Percentiles rank a stretch among this genome's conserved stretches.
These are phyloP conservation scores for Nanorana parkeri DNA, from an alignment of 2,113 vertebrate genomes.

Conservation along the genomic window DNA sequence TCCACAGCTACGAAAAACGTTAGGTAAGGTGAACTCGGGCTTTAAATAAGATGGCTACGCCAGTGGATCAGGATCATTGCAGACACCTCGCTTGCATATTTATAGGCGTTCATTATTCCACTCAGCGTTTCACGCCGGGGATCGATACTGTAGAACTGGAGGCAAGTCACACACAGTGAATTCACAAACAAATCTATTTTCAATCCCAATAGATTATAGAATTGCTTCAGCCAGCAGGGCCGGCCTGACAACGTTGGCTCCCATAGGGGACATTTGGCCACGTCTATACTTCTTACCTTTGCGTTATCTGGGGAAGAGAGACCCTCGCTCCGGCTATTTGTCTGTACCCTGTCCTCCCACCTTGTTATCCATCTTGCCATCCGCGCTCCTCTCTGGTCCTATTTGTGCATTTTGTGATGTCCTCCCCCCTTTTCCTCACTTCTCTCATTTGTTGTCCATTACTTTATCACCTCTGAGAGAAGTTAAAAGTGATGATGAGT, in stretches of 20 bases:
- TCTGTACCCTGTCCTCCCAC: slow-evolving; percentile 49
- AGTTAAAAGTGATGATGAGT: slow-evolving; percentile 13
- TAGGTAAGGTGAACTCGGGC: too few relatives aligned
- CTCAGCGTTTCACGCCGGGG: slow-evolving; percentile 35
- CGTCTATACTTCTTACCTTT: slow-evolving; percentile 41
- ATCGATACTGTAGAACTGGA: slow-evolving; percentile 51
- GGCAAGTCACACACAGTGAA: slow-evolving; percentile 51
- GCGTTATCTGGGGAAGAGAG: slow-evolving; percentile 43
- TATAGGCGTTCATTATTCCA: slow-evolving; percentile 53
- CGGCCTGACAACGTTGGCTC: slow-evolving; percentile 40
- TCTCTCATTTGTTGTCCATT: neutral
- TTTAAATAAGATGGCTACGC: neutral
- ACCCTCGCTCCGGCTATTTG: slow-evolving; percentile 44
- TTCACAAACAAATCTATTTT: slow-evolving; percentile 57
- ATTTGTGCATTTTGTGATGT: slow-evolving; percentile 20
- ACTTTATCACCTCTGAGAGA: neutral
- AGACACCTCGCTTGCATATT: slow-evolving; percentile 49
- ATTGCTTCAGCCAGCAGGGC: slow-evolving; percentile 53
- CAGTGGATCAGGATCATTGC: neutral
- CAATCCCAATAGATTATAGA: slow-evolving; percentile 57
- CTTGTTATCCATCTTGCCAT: slow-evolving; percentile 25
- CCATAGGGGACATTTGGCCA: slow-evolving; percentile 50
- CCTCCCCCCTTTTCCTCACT: neutral
- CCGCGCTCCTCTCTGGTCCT: slow-evolving; percentile 4
- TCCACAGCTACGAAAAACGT: too few relatives aligned